Evolutionary conservation across 1,140 invertebrate genomes (phyloP).

Genomic region (Philaenus spumarius): DNA sequence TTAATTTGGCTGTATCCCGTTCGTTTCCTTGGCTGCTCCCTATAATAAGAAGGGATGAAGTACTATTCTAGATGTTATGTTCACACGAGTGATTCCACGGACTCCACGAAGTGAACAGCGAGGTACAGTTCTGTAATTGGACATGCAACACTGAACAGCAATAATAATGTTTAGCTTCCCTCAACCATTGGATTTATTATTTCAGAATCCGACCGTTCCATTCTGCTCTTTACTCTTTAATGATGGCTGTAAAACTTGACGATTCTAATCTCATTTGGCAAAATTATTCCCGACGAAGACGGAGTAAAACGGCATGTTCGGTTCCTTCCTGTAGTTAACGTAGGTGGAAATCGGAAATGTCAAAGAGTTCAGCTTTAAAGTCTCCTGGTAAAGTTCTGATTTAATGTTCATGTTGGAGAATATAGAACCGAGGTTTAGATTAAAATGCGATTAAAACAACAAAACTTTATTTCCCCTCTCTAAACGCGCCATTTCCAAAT

Average conservation of each 20-base stretch:
- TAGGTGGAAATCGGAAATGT: too few relatives aligned
- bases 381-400: too few relatives aligned
- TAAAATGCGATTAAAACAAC: too few relatives aligned
- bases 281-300: neutral
- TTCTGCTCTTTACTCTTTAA: neutral
- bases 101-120: conserved; percentile 11
- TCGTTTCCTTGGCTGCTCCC: neutral
- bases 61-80: conserved; percentile 17
- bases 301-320: neutral
- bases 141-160: conserved; percentile 18
- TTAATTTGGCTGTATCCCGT: neutral
- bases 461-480: too few relatives aligned
- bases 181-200: neutral
- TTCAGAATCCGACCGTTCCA: neutral
- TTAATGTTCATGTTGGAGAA: too few relatives aligned
- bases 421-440: too few relatives aligned
- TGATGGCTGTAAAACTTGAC: neutral
- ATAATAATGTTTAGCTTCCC: conserved; percentile 22
- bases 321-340: too few relatives aligned
- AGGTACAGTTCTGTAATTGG: conserved; percentile 17
- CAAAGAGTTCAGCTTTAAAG: too few relatives aligned
- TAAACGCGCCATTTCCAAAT: too few relatives aligned
- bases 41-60: neutral
- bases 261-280: too few relatives aligned
- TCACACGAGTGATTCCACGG: conserved; percentile 23